Evolutionary conservation across 2,113 vertebrate species (phyloP), one percentile per base, ranked within the genome.

Genomic region (Heteronetta atricapilla): DNA sequence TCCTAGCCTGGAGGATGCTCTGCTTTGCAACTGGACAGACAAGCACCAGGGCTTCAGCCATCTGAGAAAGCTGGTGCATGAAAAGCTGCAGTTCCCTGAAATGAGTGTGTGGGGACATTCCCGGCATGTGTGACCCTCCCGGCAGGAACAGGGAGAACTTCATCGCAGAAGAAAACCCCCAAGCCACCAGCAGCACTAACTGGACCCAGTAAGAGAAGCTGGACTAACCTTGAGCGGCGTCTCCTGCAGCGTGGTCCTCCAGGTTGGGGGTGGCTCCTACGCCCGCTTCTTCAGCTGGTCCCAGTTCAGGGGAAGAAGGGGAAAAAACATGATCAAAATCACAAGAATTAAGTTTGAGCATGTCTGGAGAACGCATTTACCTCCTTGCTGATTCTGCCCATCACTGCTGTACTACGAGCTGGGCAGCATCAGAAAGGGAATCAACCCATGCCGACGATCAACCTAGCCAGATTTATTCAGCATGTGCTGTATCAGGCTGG

Each of bases 211-310:
- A 11, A 34, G 19, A 17, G 9, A 22, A 0, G 4, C 29, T 16
- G 48, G 63, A 97, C 98, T 97, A 58, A 98, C 98, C 98, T 98
- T 98, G 97, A 82, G 92, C 68, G 22, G 96, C 95, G 20, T 98
- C 98, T 93, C 97, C 98, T 12, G 97, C 98, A 31, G 98, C 98
- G 9, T 98, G 98, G 92, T 98, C 98, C 73, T 98, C 98, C 92
- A 97, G 95, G 94, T 42, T 98, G 81, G 97, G 98, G 42, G 97
- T 98, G 86, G 98, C 98, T 86, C 98, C 98, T 20, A 98, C 67
- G 4, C 97, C 98, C 5, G 98, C 98, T 93, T 98, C 98, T 93
- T 98, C 98, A 94, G 98, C 98, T 98, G 96, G 52, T 96, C 66
- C 86, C 89, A 20, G 74, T 42, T 21, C 60, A 17, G 82, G 80